These are phyloP conservation scores for Chelonus insularis DNA, from an alignment of 1,140 invertebrate species.

Conservation along the genomic window DNA sequence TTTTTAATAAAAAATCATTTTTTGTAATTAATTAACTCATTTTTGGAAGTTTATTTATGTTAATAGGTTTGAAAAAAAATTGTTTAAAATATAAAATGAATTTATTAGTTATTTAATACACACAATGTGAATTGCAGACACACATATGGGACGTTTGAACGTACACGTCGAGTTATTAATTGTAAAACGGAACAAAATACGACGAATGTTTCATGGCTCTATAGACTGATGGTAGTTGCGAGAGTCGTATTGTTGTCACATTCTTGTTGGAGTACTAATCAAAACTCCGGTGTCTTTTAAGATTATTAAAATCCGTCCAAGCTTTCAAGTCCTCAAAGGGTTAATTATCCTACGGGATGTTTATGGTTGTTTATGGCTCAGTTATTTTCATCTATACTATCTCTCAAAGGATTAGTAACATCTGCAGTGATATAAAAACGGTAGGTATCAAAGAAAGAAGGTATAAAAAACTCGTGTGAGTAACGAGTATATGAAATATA, in stretches of 20 bases:
- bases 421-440: background rate
- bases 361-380: conserved; percentile 58
- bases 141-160: background rate
- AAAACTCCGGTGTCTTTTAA: conserved; percentile 54
- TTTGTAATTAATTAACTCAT: too few relatives aligned
- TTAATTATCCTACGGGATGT: conserved; percentile 58
- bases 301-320: conserved; percentile 58
- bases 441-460: conserved; percentile 7
- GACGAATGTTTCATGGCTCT: conserved; percentile 13
- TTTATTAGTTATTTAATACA: too few relatives aligned
- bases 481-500: background rate
- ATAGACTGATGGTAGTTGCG: conserved; percentile 16
- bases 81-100: background rate
- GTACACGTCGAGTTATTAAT: background rate
- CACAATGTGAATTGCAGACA: too few relatives aligned
- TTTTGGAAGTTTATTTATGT: too few relatives aligned
- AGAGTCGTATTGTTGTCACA: conserved; percentile 41
- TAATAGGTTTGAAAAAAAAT: background rate
- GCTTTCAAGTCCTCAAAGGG: conserved; percentile 58
- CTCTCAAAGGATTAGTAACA: conserved; percentile 18
- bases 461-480: background rate
- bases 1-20: too few relatives aligned
- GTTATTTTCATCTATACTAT: conserved; percentile 30
- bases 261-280: conserved; percentile 49
- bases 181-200: conserved; percentile 13